Evolutionary conservation across 2,888 invertebrate genomes (phyloP).

Genomic region (Didymodactylos carnosus): DNA sequence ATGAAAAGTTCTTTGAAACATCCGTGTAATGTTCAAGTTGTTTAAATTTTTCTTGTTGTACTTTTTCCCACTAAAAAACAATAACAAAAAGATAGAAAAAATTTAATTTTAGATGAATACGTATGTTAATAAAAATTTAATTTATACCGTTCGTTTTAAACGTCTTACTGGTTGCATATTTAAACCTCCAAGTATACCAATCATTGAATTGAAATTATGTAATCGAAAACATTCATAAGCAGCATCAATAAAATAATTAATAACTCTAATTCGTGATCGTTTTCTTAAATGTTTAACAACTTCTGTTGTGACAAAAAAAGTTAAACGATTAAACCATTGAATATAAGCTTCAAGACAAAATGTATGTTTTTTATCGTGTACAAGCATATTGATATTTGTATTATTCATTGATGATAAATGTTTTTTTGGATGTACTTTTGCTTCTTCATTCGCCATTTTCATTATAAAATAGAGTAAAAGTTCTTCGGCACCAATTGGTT

Average conservation of each 20-base stretch:
- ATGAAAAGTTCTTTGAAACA: conserved; percentile 65
- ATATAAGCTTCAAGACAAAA: conserved; percentile 83
- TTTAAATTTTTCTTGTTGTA: conserved; percentile 57
- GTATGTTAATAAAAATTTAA: neutral
- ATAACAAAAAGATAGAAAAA: no score
- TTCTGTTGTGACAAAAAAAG: conserved; percentile 82
- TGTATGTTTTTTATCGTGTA: conserved; percentile 65
- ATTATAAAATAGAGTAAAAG: conserved; percentile 69
- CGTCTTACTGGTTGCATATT: conserved; percentile 78
- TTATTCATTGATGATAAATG: neutral
- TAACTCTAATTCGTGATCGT: conserved; percentile 68
- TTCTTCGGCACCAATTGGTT: conserved; percentile 87
- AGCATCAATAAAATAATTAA: conserved; percentile 90
- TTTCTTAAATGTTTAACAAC: conserved; percentile 70
- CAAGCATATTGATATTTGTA: neutral
- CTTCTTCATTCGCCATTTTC: neutral
- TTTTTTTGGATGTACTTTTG: neutral
- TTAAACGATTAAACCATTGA: conserved; percentile 88
- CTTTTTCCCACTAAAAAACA: conserved; percentile 63
- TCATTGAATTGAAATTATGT: conserved; percentile 89
- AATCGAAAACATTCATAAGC: conserved; percentile 90
- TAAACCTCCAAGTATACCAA: conserved; percentile 81
- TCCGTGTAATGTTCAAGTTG: conserved; percentile 56
- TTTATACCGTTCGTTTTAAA: conserved; percentile 73
- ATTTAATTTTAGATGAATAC: neutral